phyloP scores from a whole-genome alignment of 2,113 vertebrate genomes.

The Dascyllus trimaculatus region DNA sequence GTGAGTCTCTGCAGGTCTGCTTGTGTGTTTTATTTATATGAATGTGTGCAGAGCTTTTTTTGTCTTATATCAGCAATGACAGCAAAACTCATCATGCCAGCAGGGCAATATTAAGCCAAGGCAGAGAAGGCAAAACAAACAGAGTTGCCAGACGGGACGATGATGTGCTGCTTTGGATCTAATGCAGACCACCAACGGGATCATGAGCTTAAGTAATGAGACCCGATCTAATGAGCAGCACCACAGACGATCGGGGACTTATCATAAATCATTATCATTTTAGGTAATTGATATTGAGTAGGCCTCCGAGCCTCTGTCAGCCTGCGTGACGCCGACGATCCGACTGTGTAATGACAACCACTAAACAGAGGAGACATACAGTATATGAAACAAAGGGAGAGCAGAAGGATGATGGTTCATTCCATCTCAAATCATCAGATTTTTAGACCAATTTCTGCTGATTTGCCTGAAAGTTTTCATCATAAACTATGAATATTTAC shows the following conservation, averaged over 20 bases:
- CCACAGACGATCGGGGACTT: conserved; percentile 6
- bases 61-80: conserved; percentile 32
- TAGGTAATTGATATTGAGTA: conserved; percentile 53
- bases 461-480: too few species aligned
- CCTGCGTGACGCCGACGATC: conserved; percentile 21
- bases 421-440: too few species aligned
- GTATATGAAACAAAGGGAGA: not conserved
- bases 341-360: conserved; percentile 1
- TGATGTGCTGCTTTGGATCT: conserved; percentile 30
- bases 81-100: not conserved
- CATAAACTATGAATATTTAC: too few species aligned
- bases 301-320: conserved; percentile 28
- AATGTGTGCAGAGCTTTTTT: not conserved
- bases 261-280: conserved; percentile 56
- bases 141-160: conserved; percentile 12
- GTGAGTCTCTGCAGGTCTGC: not conserved
- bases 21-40: not conserved
- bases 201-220: conserved; percentile 47
- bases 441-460: too few species aligned
- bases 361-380: not conserved
- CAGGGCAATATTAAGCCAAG: conserved; percentile 1
- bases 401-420: too few species aligned
- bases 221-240: conserved; percentile 45
- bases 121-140: conserved; percentile 14
- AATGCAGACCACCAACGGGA: conserved; percentile 16